A percentile compares a stretch with the other conserved stretches of the same genome.
Conservation (phyloP, 2,797 vertebrate genomes). For the Mus caroli region DNA sequence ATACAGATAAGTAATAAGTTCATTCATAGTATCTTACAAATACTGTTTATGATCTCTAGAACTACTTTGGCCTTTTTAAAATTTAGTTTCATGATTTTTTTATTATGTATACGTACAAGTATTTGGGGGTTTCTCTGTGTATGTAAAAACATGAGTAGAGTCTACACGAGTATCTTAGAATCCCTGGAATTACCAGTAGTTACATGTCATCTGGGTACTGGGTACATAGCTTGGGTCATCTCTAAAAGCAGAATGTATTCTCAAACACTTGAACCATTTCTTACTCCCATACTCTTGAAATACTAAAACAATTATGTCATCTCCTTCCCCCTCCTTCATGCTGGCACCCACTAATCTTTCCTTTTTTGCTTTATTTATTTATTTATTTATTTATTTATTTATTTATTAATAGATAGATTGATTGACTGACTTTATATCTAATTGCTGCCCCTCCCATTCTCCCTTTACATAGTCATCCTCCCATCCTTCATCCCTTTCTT, state of each 20-base stretch:
- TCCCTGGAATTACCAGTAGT: too few relatives aligned
- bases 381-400: too few relatives aligned
- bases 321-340: rapidly evolving
- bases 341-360: not conserved
- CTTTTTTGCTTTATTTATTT: too few relatives aligned
- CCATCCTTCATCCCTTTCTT: too few relatives aligned
- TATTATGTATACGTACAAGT: not conserved
- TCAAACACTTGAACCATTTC: not conserved
- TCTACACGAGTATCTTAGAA: too few relatives aligned
- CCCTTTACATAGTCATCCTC: too few relatives aligned
- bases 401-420: too few relatives aligned
- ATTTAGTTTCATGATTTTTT: not conserved
- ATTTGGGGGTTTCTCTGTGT: not conserved
- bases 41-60: not conserved
- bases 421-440: too few relatives aligned
- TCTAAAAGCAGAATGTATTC: not conserved
- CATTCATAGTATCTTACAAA: too few relatives aligned
- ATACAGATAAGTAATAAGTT: not conserved
- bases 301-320: not conserved
- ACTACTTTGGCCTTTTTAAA: not conserved
- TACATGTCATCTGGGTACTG: not conserved
- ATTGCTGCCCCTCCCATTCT: too few relatives aligned
- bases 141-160: not conserved
- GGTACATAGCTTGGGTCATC: not conserved
- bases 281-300: not conserved